Evolutionary conservation across 2,888 invertebrate species (phyloP), one percentile per base, ranked within the genome.

Genomic region (Rhingia rostrata): DNA sequence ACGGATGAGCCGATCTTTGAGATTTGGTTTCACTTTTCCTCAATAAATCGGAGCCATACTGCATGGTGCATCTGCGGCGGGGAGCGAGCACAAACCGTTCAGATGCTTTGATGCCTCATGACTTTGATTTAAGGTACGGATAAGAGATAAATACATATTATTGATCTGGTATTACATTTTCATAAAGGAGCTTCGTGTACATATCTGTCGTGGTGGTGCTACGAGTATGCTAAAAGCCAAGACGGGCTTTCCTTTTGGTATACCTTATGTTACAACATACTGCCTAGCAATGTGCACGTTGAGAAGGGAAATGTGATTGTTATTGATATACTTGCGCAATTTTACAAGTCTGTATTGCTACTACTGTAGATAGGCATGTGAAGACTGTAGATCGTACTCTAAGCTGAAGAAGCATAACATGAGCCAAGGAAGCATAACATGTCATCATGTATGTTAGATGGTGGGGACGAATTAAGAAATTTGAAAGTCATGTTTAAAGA

Each of bases 161-260:
- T 73, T 64, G 79, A 79, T 73, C 73, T 64, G 73, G 60, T 73
- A 79, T 66, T 79, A 49, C 58, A 78, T 72, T 58, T 78, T 64
- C 51, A 32, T 33, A 60, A 49, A 63, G 58, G 4, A 54, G 35
- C 47, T 7, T 32, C 45, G 10, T 12, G 32, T n/a, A 33, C 33
- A 43, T 14, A 45, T 39, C 10, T 7, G 5, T 37, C 22, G 10
- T 22, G 43, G 49, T 12, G 10, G 12, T 22, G 22, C 1, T 22
- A 22, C 2, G 22, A 7, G 47, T 74, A 66, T 74, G 64, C 64
- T 74, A 39, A 54, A n/a, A 7, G 64, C 56, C 49, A 33, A 54
- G 33, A 10, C 39, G 45, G 35, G 67, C 61, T 69, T 77, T 61
- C 47, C 54, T 69, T 61, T 74, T 74, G 35, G 53, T 53, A 9